Base-by-base conservation (phyloP, 1,140 invertebrate species). In the Scaptomyza hsui region DNA sequence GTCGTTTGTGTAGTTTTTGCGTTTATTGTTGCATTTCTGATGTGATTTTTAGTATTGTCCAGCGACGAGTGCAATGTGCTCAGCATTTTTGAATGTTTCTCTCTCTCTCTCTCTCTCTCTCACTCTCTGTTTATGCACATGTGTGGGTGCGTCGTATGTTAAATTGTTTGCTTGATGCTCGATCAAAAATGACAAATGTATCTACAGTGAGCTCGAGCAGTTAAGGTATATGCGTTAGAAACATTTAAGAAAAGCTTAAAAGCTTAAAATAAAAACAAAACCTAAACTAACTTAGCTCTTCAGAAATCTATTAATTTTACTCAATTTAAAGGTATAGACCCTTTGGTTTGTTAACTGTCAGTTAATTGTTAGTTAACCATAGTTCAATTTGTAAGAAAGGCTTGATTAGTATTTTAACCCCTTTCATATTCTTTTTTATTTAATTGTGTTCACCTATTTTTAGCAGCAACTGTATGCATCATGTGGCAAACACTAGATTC, bases 111-210 rank as follows among this genome's bases (percentile, higher is more conserved):
- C n/a, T 29, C n/a, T n/a, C 53, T 4, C 51, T n/a, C 35, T 18
- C 15, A 26, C 39, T 12, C 19, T 12, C 26, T 44, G 6, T 44
- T 15, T 64, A 35, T 35, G 10, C 15, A 35, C 32, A 35, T 47
- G 48, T 48, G 13, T 70, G 51, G 44, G 32, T 41, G 49, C 57
- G 53, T 48, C 39, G 61, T 65, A 75, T 89, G 76, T 80, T 80
- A 89, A 89, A 89, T 89, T 89, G 85, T 89, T 89, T 89, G 85
- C 76, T 78, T 89, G 86, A 89, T 89, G 85, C 85, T 80, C 85
- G 79, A 89, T 89, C 85, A 89, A 89, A 89, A 89, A 89, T 89
- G 80, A 89, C 85, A 89, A 89, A 89, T 89, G 85, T 83, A 77
- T 72, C 60, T 61, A 85, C 82, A 85, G 77, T 86, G 60, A 10